Evolutionary conservation across 2,113 vertebrate species (phyloP), one percentile per base, ranked within the genome.

Genomic region (Ochotona curzoniae): DNA sequence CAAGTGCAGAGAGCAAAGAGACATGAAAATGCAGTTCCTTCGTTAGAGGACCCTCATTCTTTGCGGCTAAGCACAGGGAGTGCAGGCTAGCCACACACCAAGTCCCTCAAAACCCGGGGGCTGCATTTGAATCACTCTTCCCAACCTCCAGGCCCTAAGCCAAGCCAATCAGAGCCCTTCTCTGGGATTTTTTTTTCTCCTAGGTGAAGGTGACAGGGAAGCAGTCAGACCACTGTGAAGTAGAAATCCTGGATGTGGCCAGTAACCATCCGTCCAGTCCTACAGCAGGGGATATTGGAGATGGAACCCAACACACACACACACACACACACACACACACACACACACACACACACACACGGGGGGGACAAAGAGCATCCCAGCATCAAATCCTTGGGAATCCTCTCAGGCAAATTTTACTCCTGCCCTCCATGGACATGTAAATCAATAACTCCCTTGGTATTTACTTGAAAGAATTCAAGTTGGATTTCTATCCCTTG

Each of bases 381-480:
- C 2, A 30, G 38, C 12, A 75, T 60, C 49, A 35, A 78, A 83
- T 73, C 54, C 28, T 76, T 80, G 49, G 14, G 64, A 86, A 11
- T 47, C 80, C 51, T 17, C 21, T 61, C 30, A 67, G 49, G 61
- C 5, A 76, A 86, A 61, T 9, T 89, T 76, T 75, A 51, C 5
- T 44, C 60, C 9, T 66, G 60, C 20, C 66, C 26, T 79, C 80
- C 49, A 60, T 54, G 30, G 26, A 51, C 8, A 51, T n/a, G 64
- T 67, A 69, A 78, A 76, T 28, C 30, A 60, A 67, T 44, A 79
- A 84, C 79, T 83, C 38, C 21, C 49, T 79, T 57, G 51, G 69
- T 69, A 67, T 57, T 90, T 64, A 9, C 54, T 38, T 87, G 18
- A 87, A 83, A 80, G 70, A 75, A 84, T 81, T 70, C 54, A 81